Conservation (phyloP, 2,888 invertebrate species). For the Atrina japonica region DNA sequence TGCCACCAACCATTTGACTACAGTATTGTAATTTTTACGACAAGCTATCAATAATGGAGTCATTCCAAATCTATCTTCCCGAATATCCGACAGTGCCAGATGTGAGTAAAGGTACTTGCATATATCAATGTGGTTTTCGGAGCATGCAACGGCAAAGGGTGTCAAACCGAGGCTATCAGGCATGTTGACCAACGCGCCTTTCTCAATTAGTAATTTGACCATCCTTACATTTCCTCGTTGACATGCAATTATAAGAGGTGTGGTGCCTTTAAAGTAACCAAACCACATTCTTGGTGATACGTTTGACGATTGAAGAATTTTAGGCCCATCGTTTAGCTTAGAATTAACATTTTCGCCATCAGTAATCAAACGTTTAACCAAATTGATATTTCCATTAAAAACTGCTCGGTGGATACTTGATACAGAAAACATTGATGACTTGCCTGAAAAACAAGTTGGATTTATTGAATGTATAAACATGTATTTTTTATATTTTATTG, state of each 20-base stretch:
- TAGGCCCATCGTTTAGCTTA: constrained; percentile 25
- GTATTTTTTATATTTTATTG: too few species aligned
- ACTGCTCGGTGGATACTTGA: constrained; percentile 45
- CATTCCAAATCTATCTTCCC: constrained; percentile 55
- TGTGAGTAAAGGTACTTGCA: constrained; percentile 46
- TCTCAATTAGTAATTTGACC: constrained; percentile 22
- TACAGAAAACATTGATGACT: constrained; percentile 18
- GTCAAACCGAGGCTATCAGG: constrained; percentile 34
- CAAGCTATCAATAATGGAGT: constrained; percentile 67
- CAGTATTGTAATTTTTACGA: constrained; percentile 29
- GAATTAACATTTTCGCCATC: constrained; percentile 33
- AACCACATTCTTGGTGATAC: constrained; percentile 1
- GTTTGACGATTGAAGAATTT: constrained; percentile 8
- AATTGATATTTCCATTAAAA: constrained; percentile 42
- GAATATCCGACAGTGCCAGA: constrained; percentile 59
- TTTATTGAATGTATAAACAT: too few species aligned
- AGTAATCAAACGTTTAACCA: constrained; percentile 33
- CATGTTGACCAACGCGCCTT: constrained; percentile 30
- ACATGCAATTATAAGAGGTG: constrained; percentile 39
- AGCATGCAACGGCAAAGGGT: constrained; percentile 28
- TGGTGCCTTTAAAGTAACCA: constrained; percentile 34
- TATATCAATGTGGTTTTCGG: constrained; percentile 19
- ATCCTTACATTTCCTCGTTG: constrained; percentile 21
- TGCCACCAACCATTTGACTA: constrained; percentile 36
- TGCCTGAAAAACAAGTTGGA: too few species aligned